Base-by-base conservation (phyloP, 2,113 vertebrate species). In the Psettodes erumei region DNA sequence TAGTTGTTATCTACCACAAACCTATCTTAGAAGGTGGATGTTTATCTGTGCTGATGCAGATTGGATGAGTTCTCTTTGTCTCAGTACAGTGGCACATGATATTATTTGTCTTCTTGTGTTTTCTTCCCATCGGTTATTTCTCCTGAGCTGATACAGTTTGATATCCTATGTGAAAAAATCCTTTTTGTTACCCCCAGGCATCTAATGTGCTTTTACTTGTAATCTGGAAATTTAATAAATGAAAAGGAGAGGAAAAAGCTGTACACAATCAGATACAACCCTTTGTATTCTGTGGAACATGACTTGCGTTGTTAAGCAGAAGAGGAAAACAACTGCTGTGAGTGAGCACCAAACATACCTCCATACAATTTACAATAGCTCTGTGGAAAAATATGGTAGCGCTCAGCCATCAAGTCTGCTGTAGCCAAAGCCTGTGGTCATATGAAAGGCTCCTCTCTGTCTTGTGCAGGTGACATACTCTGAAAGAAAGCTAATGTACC, bases 401-500 rank as follows among this genome's bases (percentile, higher is more conserved):
- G 51, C 81, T 81, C 83, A 81, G 70, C 74, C 77, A 86, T 89
- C 66, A 75, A 81, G 78, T 71, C 58, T 69, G 53, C 68, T 75
- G 71, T 54, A 82, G 82, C 85, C 70, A 79, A 77, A 73, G 86
- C 78, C 82, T 23, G 71, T 35, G n/a, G 71, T 75, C 76, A 75
- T 66, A 30, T 30, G 58, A 86, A 85, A 82, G 79, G 71, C 42
- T 89, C 77, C 75, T 63, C 69, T 88, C 38, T 81, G 70, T 86
- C 77, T 71, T 80, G 35, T 69, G 35, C 82, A 93, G 83, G 87
- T 93, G 88, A 88, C 79, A 83, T 10, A 73, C 69, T 68, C 66
- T 69, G 59, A 68, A 30, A 82, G 45, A 63, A 61, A 84, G 88
- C 93, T 95, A 96, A 95, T 94, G 92, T 91, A 91, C 79, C 92